Evolutionary conservation across 2,888 invertebrate species (phyloP).

Genomic region (Scaptodrosophila latifasciaeformis): DNA sequence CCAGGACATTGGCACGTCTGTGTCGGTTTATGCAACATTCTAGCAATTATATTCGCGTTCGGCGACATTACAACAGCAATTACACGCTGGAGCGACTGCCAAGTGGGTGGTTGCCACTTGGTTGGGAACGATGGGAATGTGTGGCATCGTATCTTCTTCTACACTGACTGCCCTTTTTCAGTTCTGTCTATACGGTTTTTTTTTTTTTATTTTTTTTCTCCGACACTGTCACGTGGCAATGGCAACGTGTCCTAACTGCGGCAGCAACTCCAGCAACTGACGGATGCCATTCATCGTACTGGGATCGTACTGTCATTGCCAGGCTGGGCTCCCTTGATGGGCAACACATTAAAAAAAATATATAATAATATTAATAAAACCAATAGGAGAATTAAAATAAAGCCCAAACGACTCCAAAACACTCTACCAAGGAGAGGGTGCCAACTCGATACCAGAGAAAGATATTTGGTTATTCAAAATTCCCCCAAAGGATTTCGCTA

Average conservation of each 20-base stretch:
- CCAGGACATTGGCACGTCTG: slow-evolving; percentile 56
- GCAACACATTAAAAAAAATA: background rate
- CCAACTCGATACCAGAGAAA: no score
- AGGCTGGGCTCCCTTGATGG: slow-evolving; percentile 25
- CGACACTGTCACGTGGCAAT: slow-evolving; percentile 56
- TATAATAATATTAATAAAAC: no score
- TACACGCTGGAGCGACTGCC: slow-evolving; percentile 61
- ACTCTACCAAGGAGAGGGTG: no score
- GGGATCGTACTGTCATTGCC: slow-evolving; percentile 50
- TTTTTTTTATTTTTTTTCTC: no score
- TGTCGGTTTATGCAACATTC: slow-evolving; percentile 58
- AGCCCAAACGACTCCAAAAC: no score
- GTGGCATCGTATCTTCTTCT: no score
- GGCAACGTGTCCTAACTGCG: slow-evolving; percentile 58
- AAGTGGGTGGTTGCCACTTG: slow-evolving; percentile 18
- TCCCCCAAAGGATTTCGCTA: no score
- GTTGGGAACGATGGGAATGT: no score
- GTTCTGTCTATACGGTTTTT: no score
- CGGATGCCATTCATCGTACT: slow-evolving; percentile 46
- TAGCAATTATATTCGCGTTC: slow-evolving; percentile 70
- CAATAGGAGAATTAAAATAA: no score
- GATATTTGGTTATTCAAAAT: no score
- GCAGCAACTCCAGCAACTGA: slow-evolving; percentile 27
- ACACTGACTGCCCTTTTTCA: no score
- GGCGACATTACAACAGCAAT: slow-evolving; percentile 65